Conservation (phyloP, 2,888 invertebrate genomes). For the Clistopyga incitator region DNA sequence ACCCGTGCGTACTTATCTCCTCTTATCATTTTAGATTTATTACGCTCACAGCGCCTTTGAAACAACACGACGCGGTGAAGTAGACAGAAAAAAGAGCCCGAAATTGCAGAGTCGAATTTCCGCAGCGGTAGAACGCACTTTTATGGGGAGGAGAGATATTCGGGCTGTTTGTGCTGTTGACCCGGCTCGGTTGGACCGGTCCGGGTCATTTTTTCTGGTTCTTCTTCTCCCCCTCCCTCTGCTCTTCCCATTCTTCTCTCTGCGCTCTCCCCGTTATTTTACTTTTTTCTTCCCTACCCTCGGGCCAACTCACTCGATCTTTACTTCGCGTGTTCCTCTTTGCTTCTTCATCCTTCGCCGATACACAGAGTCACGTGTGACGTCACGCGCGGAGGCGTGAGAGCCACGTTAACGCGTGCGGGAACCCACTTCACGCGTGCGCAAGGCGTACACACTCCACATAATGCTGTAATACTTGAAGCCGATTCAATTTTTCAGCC, state of each 20-base stretch:
- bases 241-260: slow-evolving; percentile 35
- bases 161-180: slow-evolving; percentile 38
- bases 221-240: slow-evolving; percentile 30
- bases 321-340: slow-evolving; percentile 49
- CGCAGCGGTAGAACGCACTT: slow-evolving; percentile 24
- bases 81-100: slow-evolving; percentile 11
- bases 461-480: slow-evolving; percentile 42
- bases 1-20: neutral
- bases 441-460: slow-evolving; percentile 54
- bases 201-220: slow-evolving; percentile 45
- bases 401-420: slow-evolving; percentile 61
- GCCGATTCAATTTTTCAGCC: slow-evolving; percentile 31
- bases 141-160: slow-evolving; percentile 18
- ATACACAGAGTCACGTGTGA: slow-evolving; percentile 65
- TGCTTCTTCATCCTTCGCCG: slow-evolving; percentile 51
- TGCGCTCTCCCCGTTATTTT: slow-evolving; percentile 28
- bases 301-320: slow-evolving; percentile 20
- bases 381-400: slow-evolving; percentile 70
- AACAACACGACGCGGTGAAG: neutral
- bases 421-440: slow-evolving; percentile 38
- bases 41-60: neutral
- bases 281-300: slow-evolving; percentile 35
- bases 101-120: slow-evolving; percentile 25
- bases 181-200: slow-evolving; percentile 46
- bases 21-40: slow-evolving; percentile 33